A percentile compares a stretch with the other conserved stretches of the same genome.
Conservation (phyloP, 2,797 vertebrate genomes). For the Propithecus perrieri region DNA sequence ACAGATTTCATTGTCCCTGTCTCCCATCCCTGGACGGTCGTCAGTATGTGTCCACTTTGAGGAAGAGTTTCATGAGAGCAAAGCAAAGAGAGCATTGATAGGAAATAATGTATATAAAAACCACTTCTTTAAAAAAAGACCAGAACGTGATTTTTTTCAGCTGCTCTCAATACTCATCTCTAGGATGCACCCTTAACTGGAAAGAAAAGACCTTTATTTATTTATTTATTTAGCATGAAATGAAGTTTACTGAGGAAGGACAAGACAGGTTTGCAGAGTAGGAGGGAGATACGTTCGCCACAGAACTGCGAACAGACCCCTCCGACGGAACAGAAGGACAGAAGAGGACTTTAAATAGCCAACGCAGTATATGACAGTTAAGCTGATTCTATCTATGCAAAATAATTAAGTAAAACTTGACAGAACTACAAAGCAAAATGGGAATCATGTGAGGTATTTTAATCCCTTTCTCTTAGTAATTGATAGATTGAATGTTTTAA, state of each 20-base stretch:
- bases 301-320: too few relatives aligned
- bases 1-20: neutral
- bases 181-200: too few relatives aligned
- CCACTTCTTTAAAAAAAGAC: neutral
- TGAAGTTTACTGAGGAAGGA: too few relatives aligned
- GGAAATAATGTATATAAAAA: neutral
- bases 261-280: too few relatives aligned
- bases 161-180: neutral
- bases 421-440: neutral
- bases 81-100: neutral
- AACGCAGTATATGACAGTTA: neutral
- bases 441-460: neutral
- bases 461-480: neutral
- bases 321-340: neutral
- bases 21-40: neutral
- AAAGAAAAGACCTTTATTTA: neutral
- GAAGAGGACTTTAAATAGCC: neutral
- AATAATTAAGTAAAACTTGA: conserved; percentile 19
- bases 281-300: too few relatives aligned
- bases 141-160: neutral
- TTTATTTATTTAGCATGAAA: too few relatives aligned
- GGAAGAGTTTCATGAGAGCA: neutral
- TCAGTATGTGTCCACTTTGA: neutral
- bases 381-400: neutral
- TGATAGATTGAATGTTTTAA: neutral